Conservation (phyloP, 2,888 invertebrate species). For the Choreutis nemorana region DNA sequence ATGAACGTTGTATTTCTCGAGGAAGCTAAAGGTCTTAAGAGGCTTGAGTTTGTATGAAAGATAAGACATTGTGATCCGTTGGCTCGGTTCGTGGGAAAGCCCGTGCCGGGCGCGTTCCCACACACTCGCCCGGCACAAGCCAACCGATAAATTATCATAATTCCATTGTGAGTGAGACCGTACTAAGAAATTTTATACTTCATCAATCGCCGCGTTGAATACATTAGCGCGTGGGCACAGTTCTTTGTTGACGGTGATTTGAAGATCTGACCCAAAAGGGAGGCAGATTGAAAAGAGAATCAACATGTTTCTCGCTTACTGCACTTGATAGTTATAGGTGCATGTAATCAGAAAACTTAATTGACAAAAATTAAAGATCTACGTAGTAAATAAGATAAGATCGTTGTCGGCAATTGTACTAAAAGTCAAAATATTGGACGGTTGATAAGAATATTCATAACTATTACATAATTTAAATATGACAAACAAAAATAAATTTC, state of each 20-base stretch:
- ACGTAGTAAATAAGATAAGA: no score
- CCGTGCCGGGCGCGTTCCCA: conserved; percentile 66
- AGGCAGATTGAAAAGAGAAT: no score
- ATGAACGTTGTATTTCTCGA: conserved; percentile 12
- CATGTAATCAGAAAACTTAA: no score
- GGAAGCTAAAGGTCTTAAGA: conserved; percentile 16
- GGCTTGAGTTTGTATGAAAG: conserved; percentile 29
- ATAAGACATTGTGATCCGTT: conserved; percentile 36
- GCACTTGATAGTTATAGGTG: no score
- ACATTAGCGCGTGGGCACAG: conserved; percentile 60
- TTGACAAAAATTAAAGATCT: no score
- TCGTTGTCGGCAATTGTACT: no score
- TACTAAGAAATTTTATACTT: conserved; percentile 67
- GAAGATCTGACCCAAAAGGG: conserved; percentile 25
- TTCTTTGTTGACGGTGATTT: conserved; percentile 46
- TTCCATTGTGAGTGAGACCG: conserved; percentile 67
- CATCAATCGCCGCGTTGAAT: conserved; percentile 65
- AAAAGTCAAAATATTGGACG: no score
- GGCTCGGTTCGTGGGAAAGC: conserved; percentile 57
- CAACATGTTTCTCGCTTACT: no score
- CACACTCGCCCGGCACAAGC: conserved; percentile 66
- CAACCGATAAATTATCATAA: conserved; percentile 68
- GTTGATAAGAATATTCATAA: no score
- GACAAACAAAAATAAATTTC: no score
- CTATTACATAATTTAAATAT: no score